Evolutionary conservation across 2,888 invertebrate species (phyloP), one percentile per base, ranked within the genome.

Genomic region (Buathra laborator): DNA sequence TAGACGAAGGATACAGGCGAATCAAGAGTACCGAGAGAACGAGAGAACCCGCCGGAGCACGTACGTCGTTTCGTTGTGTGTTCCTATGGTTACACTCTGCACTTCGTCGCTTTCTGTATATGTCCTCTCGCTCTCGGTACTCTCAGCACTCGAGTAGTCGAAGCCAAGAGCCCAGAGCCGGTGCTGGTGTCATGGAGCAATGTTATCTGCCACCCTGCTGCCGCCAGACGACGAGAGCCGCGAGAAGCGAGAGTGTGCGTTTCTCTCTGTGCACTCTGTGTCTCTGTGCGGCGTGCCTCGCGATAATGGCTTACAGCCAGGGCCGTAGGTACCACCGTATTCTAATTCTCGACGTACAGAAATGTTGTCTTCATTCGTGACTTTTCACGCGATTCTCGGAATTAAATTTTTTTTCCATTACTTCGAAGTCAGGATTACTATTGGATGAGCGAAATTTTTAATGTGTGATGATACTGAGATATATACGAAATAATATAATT

Each of bases 271-370:
- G 44, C 77, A 59, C 59, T 59, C 56, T 10, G 24, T 85, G 81
- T 83, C 81, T 71, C 79, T 71, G 66, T 72, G 43, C 77, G 67
- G 62, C 84, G 72, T 88, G 87, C 87, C 89, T 89, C 90, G 88
- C 88, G 91, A 90, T 93, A 93, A 93, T 93, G 92, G 93, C 92
- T 92, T 92, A 91, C 90, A 90, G 89, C 87, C 92, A 91, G 92
- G 88, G 89, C 89, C 90, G 90, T 89, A 90, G 87, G 66, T 82
- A 76, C 76, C 68, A 14, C 83, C 89, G 89, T 86, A 87, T 86
- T 83, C 76, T 78, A 81, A 85, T 84, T 81, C 53, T 71, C 56
- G 32, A 24, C 14, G 3, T 12, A 16, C 46, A 37, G 44, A 64
- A 32, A 37, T 32, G 16, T 32, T 29, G 29, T n/a, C 51, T 66